These are phyloP conservation scores for Salticus scenicus DNA, from an alignment of 2,888 invertebrate genomes.

Conservation along the genomic window DNA sequence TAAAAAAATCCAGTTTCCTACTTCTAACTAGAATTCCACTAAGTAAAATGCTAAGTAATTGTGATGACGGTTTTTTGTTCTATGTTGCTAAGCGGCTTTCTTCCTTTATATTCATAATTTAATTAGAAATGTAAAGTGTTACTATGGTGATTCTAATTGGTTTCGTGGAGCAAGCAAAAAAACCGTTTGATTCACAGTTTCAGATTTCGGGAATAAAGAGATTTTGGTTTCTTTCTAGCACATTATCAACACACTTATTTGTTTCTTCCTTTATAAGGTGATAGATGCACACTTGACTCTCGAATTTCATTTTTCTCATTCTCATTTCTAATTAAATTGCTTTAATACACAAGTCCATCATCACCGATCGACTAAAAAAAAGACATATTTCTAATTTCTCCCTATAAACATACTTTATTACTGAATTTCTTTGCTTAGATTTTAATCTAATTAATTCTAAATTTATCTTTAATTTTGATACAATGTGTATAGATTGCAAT, in stretches of 20 bases:
- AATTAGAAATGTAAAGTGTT: constrained; percentile 23
- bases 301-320: neutral
- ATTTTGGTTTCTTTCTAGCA: neutral
- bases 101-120: constrained; percentile 27
- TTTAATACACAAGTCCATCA: neutral
- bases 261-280: neutral
- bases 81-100: neutral
- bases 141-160: constrained; percentile 17
- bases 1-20: neutral
- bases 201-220: neutral
- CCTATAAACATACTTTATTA: too few relatives aligned
- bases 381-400: too few relatives aligned
- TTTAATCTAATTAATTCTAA: too few relatives aligned
- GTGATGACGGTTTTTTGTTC: constrained; percentile 3
- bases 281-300: neutral
- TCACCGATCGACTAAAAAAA: too few relatives aligned
- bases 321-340: neutral
- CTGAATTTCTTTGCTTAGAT: too few relatives aligned
- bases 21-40: neutral
- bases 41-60: constrained; percentile 12
- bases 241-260: neutral
- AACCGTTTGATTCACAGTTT: neutral
- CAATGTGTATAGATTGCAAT: too few relatives aligned
- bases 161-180: neutral
- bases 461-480: too few relatives aligned